Evolutionary conservation across 2,888 invertebrate species (phyloP), one percentile per base, ranked within the genome.

Genomic region (Catocala nupta): DNA sequence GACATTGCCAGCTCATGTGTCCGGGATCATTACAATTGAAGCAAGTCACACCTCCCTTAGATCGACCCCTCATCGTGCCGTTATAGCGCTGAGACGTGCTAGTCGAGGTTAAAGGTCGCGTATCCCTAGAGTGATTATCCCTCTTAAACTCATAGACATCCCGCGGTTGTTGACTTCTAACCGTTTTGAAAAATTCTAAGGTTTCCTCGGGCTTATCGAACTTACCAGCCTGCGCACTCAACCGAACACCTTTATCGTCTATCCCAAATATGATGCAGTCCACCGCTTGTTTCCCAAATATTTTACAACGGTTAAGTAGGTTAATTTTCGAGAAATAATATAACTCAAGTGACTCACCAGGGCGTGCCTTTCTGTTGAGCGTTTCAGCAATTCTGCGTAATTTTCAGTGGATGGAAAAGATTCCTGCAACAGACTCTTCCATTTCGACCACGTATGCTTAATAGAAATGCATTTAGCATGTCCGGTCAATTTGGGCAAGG

Each of bases 381-480:
- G 49, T 56, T 16, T 56, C 10, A 56, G n/a, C 1, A 56, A 25
- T 5, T 56, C 56, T 1, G 49, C 56, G n/a, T 43, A 43, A 43
- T 43, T 43, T 43, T 43, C 43, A 11, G 43, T 43, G 9, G 43
- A 8, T 8, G 43, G 55, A 6, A 56, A 56, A 8, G 56, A 49
- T 33, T 56, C 49, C 6, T 34, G 39, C 5, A 56, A 33, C 49
- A 56, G 7, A 7, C 5, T 9, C n/a, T 50, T 56, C 56, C 56
- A 56, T 50, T 49, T 49, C 4, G 1, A n/a, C 56, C 56, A 56
- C 0, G 49, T 33, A 43, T 56, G 49, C 56, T 56, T 56, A 11
- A 49, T 56, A 44, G 52, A 59, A 39, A 70, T n/a, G 67, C 13
- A 71, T 45, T 71, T 65, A 5, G 75, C 76, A 42, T 71, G 58